Base-by-base conservation (phyloP, 1,140 invertebrate species). In the Pseudomyrmex sp. region DNA sequence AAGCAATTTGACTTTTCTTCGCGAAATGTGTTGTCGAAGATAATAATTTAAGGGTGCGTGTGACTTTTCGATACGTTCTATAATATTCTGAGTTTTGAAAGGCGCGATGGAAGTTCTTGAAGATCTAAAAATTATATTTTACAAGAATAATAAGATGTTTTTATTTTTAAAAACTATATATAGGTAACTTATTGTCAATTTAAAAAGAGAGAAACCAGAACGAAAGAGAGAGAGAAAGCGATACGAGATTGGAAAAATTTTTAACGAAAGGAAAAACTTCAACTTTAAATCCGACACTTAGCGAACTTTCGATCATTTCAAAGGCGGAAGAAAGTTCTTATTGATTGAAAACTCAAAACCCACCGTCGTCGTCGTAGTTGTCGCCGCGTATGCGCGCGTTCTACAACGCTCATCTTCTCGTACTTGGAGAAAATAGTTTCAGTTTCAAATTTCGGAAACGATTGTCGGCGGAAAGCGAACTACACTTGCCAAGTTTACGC, bases 401-500 rank as follows among this genome's bases (percentile, higher is more conserved):
- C 5, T 35, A 35, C 35, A 15, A 65, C 12, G n/a, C 15, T 56
- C 4, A 2, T 15, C 35, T 63, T 63, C 20, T 18, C 2, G 0
- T 68, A 15, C 46, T 7, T 50, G 50, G 18, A 61, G 23, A 8
- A 46, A 69, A 77, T 68, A 56, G 35, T 69, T 65, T 65, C 2
- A 46, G n/a, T 35, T 63, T 20, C 20, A 46, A 26, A 46, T 79
- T 18, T 69, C 13, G 65, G 26, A 13, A 70, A 35, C 13, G 15
- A 44, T 69, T 15, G 20, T 58, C 15, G 35, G 20, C 18, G 46
- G 54, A 26, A 26, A 26, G 26, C 20, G 56, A 10, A 50, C 35
- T 35, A 35, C 35, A 70, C 50, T 59, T 20, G 15, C 56, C 13
- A 35, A 61, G 23, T 72, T 80, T 80, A 80, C 66, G 44, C 48